Conservation (phyloP, 2,113 vertebrate genomes). For the Toxostoma redivivum region DNA sequence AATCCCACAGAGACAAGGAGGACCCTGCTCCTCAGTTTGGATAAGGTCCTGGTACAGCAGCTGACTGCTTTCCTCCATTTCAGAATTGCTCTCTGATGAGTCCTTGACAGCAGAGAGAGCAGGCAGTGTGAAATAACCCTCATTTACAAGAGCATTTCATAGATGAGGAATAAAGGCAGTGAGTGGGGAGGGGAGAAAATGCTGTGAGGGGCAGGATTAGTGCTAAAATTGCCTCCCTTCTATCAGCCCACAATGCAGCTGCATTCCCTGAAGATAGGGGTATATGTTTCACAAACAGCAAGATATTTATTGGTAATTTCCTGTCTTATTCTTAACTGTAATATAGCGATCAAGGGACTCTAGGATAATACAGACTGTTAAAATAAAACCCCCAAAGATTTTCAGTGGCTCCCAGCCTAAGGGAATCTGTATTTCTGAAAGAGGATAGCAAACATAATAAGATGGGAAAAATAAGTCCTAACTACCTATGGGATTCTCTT, state of each 20-base stretch:
- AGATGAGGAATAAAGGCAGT: neutral
- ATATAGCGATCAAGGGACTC: neutral
- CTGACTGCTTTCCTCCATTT: neutral
- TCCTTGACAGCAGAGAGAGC: neutral
- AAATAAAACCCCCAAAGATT: neutral
- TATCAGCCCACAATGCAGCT: neutral
- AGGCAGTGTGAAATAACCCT: neutral
- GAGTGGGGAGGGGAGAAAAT: neutral
- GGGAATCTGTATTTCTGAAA: constrained; percentile 13
- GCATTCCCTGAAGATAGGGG: neutral
- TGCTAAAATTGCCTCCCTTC: neutral
- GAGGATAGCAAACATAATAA: neutral
- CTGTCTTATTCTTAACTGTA: neutral
- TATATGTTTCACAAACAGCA: neutral
- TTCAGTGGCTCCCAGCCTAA: neutral
- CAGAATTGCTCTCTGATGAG: neutral
- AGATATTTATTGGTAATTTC: neutral
- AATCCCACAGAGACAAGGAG: neutral
- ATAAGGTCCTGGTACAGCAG: neutral
- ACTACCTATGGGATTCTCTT: constrained; percentile 35
- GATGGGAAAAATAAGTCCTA: constrained; percentile 18
- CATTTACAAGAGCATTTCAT: neutral
- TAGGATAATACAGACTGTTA: neutral
- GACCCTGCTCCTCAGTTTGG: too few relatives aligned
- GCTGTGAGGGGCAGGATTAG: neutral